These are phyloP conservation scores for Campaea margaritaria DNA, from an alignment of 2,888 invertebrate species.

Conservation along the genomic window DNA sequence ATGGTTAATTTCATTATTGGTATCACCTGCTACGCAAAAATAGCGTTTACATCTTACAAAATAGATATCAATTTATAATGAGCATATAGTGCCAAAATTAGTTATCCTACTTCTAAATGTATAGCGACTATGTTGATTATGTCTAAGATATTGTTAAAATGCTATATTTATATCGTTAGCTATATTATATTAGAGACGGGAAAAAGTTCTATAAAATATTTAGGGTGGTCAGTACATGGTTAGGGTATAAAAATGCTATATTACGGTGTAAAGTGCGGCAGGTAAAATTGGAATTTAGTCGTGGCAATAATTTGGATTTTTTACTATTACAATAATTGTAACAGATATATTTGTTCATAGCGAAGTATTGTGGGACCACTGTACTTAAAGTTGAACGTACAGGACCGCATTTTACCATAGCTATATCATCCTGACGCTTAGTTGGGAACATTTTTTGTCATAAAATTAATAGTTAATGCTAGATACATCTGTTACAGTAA, in stretches of 20 bases:
- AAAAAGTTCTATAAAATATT: constrained; percentile 69
- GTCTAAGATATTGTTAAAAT: constrained; percentile 41
- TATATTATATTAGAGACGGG: constrained; percentile 49
- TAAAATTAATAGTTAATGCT: too few species aligned
- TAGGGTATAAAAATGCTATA: constrained; percentile 48
- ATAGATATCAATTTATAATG: constrained; percentile 36
- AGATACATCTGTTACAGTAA: too few species aligned
- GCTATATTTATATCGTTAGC: constrained; percentile 45
- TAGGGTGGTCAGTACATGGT: constrained; percentile 49
- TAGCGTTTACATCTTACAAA: constrained; percentile 24
- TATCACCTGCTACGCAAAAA: constrained; percentile 32
- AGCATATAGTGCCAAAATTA: constrained; percentile 35
- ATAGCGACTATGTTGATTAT: constrained; percentile 38
- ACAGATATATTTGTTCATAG: too few species aligned
- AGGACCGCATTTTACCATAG: too few species aligned
- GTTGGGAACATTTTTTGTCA: too few species aligned
- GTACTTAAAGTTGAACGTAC: too few species aligned
- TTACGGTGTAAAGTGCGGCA: background rate
- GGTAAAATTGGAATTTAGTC: constrained; percentile 8
- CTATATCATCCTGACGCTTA: too few species aligned
- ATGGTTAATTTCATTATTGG: background rate
- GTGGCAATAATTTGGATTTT: background rate
- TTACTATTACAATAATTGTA: background rate
- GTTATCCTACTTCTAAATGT: constrained; percentile 35
- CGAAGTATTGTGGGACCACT: too few species aligned